Percentiles rank a stretch among this genome's conserved stretches.
phyloP scores from a whole-genome alignment of 2,797 vertebrate species.

The Spinus olivaceus region DNA sequence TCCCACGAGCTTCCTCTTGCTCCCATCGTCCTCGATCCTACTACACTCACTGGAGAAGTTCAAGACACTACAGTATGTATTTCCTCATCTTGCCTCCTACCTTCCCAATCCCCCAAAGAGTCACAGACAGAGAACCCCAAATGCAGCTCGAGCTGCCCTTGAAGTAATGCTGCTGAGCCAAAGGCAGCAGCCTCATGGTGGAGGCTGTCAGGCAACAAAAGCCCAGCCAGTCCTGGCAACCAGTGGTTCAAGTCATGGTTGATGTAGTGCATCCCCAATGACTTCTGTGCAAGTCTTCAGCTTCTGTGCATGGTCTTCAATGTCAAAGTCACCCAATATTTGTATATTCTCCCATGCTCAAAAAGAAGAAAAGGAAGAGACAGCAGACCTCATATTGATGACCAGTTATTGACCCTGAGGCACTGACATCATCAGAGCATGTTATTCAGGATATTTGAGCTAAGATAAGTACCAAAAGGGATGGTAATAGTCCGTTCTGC shows the following conservation, averaged over 20 bases:
- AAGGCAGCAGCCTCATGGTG: background rate
- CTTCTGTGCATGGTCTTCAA: background rate
- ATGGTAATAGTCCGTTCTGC: background rate
- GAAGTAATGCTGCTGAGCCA: background rate
- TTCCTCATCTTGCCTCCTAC: background rate
- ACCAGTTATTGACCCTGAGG: background rate
- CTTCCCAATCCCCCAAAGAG: background rate
- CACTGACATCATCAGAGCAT: background rate
- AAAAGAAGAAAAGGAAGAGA: background rate
- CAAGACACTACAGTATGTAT: background rate
- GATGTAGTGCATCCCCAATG: background rate
- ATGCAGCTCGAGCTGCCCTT: background rate
- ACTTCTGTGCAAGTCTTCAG: background rate
- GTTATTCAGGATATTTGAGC: background rate
- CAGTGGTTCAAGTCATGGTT: background rate
- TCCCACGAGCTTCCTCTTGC: background rate
- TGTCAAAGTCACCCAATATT: accelerated
- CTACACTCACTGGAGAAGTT: background rate
- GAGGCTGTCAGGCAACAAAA: background rate
- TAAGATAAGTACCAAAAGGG: background rate
- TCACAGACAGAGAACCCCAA: background rate
- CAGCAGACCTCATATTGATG: background rate
- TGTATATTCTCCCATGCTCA: background rate
- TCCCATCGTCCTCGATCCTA: background rate
- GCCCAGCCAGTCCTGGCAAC: background rate